These are phyloP conservation scores for Elysia crispata DNA, from an alignment of 2,888 invertebrate species.

Conservation along the genomic window DNA sequence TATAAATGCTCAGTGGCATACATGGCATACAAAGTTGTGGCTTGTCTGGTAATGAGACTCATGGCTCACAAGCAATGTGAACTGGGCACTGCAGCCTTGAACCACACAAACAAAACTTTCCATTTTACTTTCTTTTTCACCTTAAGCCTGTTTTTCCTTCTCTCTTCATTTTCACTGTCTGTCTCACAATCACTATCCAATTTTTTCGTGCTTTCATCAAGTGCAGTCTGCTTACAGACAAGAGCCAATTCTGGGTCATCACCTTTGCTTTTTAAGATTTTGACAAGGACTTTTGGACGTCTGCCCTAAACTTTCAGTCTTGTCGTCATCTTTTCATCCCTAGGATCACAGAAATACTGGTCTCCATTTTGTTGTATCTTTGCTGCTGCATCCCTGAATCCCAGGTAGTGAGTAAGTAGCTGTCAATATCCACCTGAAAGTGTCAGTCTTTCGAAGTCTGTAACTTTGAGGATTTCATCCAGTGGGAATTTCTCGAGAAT, in stretches of 20 bases:
- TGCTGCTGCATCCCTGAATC: slow-evolving; percentile 3
- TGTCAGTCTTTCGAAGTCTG: not conserved
- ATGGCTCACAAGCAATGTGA: slow-evolving; percentile 75
- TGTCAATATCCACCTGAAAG: slow-evolving; percentile 12
- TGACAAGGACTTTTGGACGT: slow-evolving; percentile 27
- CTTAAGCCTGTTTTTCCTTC: not conserved
- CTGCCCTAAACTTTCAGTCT: slow-evolving; percentile 6
- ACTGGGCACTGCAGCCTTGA: slow-evolving; percentile 59
- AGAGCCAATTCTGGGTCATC: slow-evolving; percentile 3
- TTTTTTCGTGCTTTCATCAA: not conserved
- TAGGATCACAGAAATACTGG: slow-evolving; percentile 23
- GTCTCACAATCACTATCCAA: not conserved
- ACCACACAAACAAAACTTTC: slow-evolving; percentile 59
- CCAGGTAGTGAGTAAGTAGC: slow-evolving; percentile 17
- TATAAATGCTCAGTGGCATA: slow-evolving; percentile 84
- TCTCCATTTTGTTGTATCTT: not conserved
- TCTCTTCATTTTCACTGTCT: not conserved
- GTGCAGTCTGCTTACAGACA: slow-evolving; percentile 20
- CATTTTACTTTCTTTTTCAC: no score
- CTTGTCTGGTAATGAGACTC: slow-evolving; percentile 84
- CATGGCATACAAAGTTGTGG: slow-evolving; percentile 84
- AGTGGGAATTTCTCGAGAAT: no score
- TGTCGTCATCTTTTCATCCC: slow-evolving; percentile 20
- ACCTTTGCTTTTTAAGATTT: not conserved
- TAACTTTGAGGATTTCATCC: no score